Conservation (phyloP, 2,113 vertebrate genomes). For the Tretioscincus oriximinensis region DNA sequence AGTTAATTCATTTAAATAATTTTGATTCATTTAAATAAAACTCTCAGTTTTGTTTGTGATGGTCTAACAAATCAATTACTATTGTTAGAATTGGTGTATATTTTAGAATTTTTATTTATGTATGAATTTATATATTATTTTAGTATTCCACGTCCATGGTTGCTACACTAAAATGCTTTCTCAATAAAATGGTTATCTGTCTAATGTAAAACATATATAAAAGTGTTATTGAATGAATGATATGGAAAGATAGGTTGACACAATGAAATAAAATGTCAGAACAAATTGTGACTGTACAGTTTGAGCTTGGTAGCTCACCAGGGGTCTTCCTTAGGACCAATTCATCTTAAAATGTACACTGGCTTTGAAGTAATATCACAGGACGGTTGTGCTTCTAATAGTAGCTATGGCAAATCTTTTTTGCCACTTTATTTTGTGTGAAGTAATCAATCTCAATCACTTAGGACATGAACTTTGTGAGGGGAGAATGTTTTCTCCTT, state of each 20-base stretch:
- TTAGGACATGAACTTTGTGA: slow-evolving; percentile 41
- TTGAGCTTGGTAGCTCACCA: slow-evolving; percentile 38
- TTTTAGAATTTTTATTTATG: slow-evolving; percentile 20
- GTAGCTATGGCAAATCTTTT: slow-evolving; percentile 62
- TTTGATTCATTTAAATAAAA: background rate
- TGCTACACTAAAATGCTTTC: slow-evolving; percentile 28
- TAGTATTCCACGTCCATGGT: slow-evolving; percentile 1
- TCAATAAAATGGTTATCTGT: slow-evolving; percentile 36
- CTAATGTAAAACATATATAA: slow-evolving; percentile 34
- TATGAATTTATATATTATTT: background rate
- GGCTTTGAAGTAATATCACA: slow-evolving; percentile 54
- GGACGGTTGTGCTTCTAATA: background rate
- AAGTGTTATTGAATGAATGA: slow-evolving; percentile 41
- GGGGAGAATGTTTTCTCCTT: slow-evolving; percentile 42
- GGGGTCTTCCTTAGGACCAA: slow-evolving; percentile 34
- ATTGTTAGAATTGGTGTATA: background rate
- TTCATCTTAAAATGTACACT: slow-evolving; percentile 53
- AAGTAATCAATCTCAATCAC: slow-evolving; percentile 63
- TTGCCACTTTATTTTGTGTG: slow-evolving; percentile 59
- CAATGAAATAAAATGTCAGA: slow-evolving; percentile 49
- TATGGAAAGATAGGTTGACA: slow-evolving; percentile 1
- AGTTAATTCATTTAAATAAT: background rate
- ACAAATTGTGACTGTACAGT: slow-evolving; percentile 42
- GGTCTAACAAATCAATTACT: background rate
- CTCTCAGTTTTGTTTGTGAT: background rate